Conservation (phyloP, 92 coral and sea anemone genomes). For the Actinostola sp. region DNA sequence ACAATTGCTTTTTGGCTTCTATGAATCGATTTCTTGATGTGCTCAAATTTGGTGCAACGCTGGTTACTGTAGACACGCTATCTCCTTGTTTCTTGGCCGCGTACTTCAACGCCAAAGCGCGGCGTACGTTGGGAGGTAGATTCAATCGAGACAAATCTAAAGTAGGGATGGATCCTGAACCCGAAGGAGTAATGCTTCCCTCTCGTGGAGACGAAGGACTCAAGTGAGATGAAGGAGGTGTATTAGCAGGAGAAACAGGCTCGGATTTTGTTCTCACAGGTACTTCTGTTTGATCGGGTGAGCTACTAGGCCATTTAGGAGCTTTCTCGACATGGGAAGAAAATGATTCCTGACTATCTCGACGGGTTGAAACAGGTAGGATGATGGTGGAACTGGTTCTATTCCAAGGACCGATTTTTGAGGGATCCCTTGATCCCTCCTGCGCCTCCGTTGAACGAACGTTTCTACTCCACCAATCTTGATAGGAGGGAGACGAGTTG, state of each 20-base stretch:
- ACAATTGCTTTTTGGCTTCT: conserved; percentile 30
- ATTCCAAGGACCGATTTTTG: not conserved
- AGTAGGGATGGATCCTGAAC: conserved; percentile 38
- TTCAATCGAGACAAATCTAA: conserved; percentile 79
- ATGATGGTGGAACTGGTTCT: conserved; percentile 2
- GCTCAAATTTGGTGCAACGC: conserved; percentile 58
- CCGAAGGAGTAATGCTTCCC: conserved; percentile 10
- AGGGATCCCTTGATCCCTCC: conserved; percentile 1
- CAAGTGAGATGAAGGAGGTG: conserved; percentile 21
- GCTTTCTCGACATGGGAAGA: not conserved
- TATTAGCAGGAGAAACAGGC: conserved; percentile 22
- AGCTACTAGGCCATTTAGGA: conserved; percentile 3
- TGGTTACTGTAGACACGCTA: conserved; percentile 28
- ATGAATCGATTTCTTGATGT: conserved; percentile 65
- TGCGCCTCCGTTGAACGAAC: conserved; percentile 19
- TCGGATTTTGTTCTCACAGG: not conserved
- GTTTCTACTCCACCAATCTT: not conserved
- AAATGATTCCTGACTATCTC: not conserved
- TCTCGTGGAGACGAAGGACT: conserved; percentile 16
- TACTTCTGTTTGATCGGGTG: not conserved
- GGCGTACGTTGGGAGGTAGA: conserved; percentile 85
- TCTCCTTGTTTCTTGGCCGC: conserved; percentile 58
- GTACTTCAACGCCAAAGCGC: conserved; percentile 80
- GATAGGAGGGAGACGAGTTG: conserved; percentile 7
- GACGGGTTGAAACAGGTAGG: conserved; percentile 6